Percentiles rank a stretch among this genome's conserved stretches.
phyloP scores from a whole-genome alignment of 2,113 vertebrate genomes.

The Glareola pratincola region DNA sequence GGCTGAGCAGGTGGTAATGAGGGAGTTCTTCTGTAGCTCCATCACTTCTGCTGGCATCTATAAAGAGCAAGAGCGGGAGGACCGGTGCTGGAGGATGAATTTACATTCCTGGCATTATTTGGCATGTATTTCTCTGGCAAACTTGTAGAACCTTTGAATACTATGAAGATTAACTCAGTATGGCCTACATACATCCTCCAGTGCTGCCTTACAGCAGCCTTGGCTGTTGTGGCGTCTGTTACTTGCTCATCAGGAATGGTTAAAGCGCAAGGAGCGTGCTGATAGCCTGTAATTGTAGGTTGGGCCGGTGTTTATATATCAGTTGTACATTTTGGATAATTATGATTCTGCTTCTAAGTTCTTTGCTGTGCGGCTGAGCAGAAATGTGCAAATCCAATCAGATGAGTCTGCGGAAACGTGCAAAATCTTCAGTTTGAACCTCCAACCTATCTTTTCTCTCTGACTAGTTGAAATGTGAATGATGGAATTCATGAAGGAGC shows the following conservation, averaged over 20 bases:
- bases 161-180: background rate
- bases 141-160: background rate
- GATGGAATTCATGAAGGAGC: background rate
- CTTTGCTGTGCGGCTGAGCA: background rate
- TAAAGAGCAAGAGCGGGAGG: background rate
- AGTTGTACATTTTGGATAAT: background rate
- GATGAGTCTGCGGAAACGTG: background rate
- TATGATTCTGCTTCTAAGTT: background rate
- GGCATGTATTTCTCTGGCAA: background rate
- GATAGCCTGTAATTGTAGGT: background rate
- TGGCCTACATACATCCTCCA: background rate
- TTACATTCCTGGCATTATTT: background rate
- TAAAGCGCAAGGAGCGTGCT: background rate
- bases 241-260: background rate
- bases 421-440: background rate
- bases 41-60: background rate
- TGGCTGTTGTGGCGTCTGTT: background rate
- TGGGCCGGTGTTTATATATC: background rate
- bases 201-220: background rate
- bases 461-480: no score
- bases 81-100: background rate
- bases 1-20: conserved; percentile 35
- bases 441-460: background rate
- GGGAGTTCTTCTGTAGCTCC: background rate
- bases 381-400: background rate